These are phyloP conservation scores for Tolypeutes matacus DNA, from an alignment of 2,797 vertebrate species.

Conservation along the genomic window DNA sequence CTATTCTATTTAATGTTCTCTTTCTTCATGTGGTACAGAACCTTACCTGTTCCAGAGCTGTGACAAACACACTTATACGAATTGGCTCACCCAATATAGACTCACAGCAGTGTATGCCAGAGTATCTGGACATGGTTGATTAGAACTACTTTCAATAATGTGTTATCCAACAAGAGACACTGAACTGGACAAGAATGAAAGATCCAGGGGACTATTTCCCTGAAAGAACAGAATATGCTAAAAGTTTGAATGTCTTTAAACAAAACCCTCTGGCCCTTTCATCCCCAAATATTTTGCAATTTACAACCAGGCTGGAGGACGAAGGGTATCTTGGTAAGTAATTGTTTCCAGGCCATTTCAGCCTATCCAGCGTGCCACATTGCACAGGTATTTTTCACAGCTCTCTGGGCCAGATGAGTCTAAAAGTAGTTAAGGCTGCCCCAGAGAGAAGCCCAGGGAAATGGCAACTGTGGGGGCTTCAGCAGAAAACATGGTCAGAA, in stretches of 20 bases:
- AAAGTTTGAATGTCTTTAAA: constrained; percentile 36
- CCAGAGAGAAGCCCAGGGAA: neutral
- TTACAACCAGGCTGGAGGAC: neutral
- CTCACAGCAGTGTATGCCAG: neutral
- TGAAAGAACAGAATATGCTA: neutral
- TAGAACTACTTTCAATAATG: neutral
- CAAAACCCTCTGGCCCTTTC: neutral
- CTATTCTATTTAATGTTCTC: neutral
- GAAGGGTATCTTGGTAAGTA: neutral
- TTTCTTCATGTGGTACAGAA: neutral
- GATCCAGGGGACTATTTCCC: neutral
- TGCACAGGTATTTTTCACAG: constrained; percentile 49
- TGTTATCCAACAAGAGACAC: neutral
- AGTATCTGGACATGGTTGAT: neutral
- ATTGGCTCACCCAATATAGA: neutral
- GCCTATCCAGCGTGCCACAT: neutral
- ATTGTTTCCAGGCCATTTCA: neutral
- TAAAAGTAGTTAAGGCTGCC: constrained; percentile 25
- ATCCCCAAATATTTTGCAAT: neutral
- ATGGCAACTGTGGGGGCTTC: neutral
- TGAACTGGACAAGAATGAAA: neutral
- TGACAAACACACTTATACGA: rapidly evolving
- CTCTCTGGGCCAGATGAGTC: neutral
- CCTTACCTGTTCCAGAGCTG: neutral
- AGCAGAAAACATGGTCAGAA: neutral